A percentile compares a stretch with the other conserved stretches of the same genome.
phyloP scores from a whole-genome alignment of 2,797 vertebrate species.

The Sparidentex hasta region DNA sequence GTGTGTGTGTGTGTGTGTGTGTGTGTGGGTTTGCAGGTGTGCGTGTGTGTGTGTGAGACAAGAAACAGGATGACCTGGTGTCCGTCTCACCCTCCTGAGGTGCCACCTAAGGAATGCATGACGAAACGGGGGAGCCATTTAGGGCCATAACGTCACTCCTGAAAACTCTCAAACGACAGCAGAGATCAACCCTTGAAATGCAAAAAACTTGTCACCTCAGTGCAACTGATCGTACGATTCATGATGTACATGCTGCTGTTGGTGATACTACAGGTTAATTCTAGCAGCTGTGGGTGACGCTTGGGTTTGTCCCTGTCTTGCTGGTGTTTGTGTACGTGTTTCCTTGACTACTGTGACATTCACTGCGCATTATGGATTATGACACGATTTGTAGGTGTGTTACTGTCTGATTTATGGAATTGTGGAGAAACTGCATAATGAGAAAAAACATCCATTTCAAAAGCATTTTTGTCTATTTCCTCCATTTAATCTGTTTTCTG shows the following conservation, averaged over 20 bases:
- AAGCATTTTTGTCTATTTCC: background rate
- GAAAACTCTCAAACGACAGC: background rate
- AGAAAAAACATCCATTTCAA: too few relatives aligned
- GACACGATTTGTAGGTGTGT: background rate
- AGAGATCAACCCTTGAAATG: conserved; percentile 26
- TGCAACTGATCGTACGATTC: background rate
- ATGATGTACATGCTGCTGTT: background rate
- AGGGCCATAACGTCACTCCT: conserved; percentile 42
- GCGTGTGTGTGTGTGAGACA: conserved; percentile 11
- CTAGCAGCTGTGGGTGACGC: conserved; percentile 34
- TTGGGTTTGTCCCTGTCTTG: conserved; percentile 4
- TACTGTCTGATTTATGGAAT: background rate
- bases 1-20: background rate
- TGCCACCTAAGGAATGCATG: conserved; percentile 56
- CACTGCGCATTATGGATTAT: background rate
- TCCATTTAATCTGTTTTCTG: background rate
- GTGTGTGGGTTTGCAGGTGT: conserved; percentile 24
- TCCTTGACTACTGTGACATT: conserved; percentile 41
- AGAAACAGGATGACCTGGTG: conserved; percentile 44
- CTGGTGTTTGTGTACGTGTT: conserved; percentile 49
- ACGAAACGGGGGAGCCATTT: conserved; percentile 31
- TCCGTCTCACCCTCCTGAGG: conserved; percentile 24
- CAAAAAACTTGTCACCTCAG: conserved; percentile 31
- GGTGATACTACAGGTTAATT: conserved; percentile 39
- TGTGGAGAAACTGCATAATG: background rate